phyloP scores from a whole-genome alignment of 2,113 vertebrate genomes.

The Brachionichthys hirsutus region DNA sequence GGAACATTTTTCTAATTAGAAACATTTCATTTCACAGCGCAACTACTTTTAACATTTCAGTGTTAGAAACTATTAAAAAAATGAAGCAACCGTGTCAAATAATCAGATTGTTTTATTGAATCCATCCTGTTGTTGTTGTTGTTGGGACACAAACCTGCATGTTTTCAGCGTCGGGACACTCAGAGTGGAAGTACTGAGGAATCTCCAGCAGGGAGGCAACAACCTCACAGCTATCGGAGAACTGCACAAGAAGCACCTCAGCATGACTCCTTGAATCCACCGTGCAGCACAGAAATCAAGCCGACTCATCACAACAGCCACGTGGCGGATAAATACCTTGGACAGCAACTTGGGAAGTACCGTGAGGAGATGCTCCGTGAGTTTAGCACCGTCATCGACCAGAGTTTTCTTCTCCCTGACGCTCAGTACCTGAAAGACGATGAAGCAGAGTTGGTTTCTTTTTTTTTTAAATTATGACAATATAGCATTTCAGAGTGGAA shows the following conservation, averaged over 20 bases:
- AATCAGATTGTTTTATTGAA: no score
- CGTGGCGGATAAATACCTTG: constrained; percentile 77
- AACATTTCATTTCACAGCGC: no score
- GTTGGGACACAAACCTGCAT: constrained; percentile 61
- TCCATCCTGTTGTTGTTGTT: no score
- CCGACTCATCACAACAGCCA: neutral
- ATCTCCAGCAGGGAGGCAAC: constrained; percentile 84
- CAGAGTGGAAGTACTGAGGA: constrained; percentile 84
- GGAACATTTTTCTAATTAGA: no score
- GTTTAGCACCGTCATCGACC: constrained; percentile 81
- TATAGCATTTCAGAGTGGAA: no score
- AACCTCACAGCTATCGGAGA: constrained; percentile 78
- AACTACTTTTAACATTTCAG: no score
- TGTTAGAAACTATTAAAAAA: no score
- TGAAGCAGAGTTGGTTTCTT: neutral
- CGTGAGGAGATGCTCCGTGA: constrained; percentile 84
- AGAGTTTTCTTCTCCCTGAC: constrained; percentile 84
- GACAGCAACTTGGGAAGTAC: constrained; percentile 84
- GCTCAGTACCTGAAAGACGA: constrained; percentile 65
- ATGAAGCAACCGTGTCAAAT: no score
- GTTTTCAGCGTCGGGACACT: constrained; percentile 62
- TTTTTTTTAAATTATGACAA: no score
- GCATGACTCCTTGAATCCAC: no score
- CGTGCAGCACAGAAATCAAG: neutral
- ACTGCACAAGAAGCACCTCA: constrained; percentile 68